phyloP scores from a whole-genome alignment of 2,113 vertebrate genomes.

The Tauraco erythrolophus region DNA sequence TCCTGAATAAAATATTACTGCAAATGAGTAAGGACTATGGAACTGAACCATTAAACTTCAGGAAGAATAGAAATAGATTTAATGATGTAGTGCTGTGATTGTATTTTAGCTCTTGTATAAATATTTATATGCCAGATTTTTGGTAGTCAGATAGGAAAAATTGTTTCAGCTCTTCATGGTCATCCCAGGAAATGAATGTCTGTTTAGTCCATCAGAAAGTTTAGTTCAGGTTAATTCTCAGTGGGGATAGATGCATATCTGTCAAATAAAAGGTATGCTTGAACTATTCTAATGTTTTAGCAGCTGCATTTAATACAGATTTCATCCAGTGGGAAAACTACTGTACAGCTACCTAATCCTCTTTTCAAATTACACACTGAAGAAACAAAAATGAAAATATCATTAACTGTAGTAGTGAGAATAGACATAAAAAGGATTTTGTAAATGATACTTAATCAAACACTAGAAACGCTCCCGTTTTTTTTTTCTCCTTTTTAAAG shows the following conservation, averaged over 20 bases:
- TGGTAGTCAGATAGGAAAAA: neutral
- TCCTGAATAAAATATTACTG: neutral
- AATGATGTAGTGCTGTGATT: neutral
- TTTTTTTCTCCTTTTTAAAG: neutral
- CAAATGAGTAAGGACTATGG: neutral
- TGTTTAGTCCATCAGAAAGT: conserved; percentile 78
- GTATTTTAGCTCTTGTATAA: conserved; percentile 39
- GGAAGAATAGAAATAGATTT: neutral
- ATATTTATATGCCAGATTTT: conserved; percentile 53
- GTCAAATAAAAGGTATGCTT: conserved; percentile 74
- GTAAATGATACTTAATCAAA: neutral
- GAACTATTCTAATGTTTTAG: conserved; percentile 71
- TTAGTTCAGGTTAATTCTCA: conserved; percentile 74
- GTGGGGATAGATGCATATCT: conserved; percentile 73
- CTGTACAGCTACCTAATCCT: conserved; percentile 71
- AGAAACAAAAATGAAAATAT: conserved; percentile 52
- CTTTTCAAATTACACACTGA: conserved; percentile 41
- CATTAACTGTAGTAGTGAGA: conserved; percentile 27
- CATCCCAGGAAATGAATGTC: conserved; percentile 73
- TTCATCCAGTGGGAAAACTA: conserved; percentile 72
- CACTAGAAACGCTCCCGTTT: neutral
- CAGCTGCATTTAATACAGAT: conserved; percentile 73
- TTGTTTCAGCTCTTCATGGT: conserved; percentile 16
- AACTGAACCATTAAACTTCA: neutral
- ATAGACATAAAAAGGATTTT: neutral